Evolutionary conservation across 2,888 invertebrate species (phyloP).

Genomic region (Drosophila glabriapex): DNA sequence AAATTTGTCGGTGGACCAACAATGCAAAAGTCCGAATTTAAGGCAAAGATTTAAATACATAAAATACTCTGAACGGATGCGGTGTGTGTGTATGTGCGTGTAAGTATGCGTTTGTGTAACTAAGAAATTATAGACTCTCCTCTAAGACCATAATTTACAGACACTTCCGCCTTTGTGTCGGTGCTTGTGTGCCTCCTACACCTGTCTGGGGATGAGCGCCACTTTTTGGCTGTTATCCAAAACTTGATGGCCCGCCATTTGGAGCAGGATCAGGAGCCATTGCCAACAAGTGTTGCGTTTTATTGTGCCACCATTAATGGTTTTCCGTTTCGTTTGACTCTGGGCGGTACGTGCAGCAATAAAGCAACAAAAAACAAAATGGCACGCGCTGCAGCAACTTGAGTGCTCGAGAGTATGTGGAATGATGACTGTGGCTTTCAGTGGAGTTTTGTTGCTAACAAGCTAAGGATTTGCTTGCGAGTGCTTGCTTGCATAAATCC

Average conservation of each 20-base stretch:
- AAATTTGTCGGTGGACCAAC: slow-evolving; percentile 51
- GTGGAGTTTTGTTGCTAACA: slow-evolving; percentile 38
- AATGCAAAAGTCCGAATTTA: slow-evolving; percentile 35
- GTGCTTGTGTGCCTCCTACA: slow-evolving; percentile 2
- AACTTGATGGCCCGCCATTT: slow-evolving; percentile 38
- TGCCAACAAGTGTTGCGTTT: slow-evolving; percentile 78
- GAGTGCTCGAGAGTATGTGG: slow-evolving; percentile 41
- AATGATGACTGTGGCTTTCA: slow-evolving; percentile 6
- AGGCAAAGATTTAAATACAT: slow-evolving; percentile 34
- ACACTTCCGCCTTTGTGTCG: slow-evolving; percentile 26
- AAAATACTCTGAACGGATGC: neutral
- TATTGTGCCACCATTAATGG: slow-evolving; percentile 71
- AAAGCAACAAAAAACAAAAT: slow-evolving; percentile 7
- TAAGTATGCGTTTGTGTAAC: neutral
- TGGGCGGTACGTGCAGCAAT: slow-evolving; percentile 61
- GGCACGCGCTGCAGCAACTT: slow-evolving; percentile 63
- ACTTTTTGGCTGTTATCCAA: slow-evolving; percentile 26
- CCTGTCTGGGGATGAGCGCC: slow-evolving; percentile 11
- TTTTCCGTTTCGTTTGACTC: slow-evolving; percentile 41
- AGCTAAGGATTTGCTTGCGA: slow-evolving; percentile 41
- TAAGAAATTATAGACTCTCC: slow-evolving; percentile 8
- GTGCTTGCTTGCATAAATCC: slow-evolving; percentile 52
- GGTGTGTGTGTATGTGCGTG: neutral
- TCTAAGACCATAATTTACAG: slow-evolving; percentile 67
- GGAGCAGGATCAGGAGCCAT: slow-evolving; percentile 33